These are phyloP conservation scores for Coranthus polyacanthus DNA, from an alignment of 2,797 vertebrate species.

Conservation along the genomic window DNA sequence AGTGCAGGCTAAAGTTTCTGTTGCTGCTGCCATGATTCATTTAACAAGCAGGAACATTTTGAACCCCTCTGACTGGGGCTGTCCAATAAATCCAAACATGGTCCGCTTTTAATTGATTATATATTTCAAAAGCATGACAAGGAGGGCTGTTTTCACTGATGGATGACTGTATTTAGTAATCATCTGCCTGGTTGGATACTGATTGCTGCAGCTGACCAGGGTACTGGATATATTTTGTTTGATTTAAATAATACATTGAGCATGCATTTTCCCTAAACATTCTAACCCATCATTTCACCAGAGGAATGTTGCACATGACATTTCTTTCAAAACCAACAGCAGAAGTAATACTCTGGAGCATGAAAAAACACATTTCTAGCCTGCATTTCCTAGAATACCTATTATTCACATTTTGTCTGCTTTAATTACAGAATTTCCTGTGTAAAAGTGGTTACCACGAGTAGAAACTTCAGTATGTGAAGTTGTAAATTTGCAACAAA, in stretches of 20 bases:
- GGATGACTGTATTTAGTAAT: conserved; percentile 49
- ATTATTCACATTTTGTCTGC: no score
- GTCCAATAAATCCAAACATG: conserved; percentile 68
- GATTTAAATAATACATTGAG: conserved; percentile 25
- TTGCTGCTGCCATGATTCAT: conserved; percentile 58
- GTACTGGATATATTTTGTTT: conserved; percentile 31
- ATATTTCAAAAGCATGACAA: conserved; percentile 59
- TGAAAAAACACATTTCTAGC: not conserved
- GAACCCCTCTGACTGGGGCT: conserved; percentile 50
- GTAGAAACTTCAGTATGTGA: no score
- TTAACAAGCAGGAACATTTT: conserved; percentile 66
- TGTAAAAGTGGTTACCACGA: no score
- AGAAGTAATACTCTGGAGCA: conserved; percentile 3
- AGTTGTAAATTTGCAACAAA: not conserved
- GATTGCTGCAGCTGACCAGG: conserved; percentile 19
- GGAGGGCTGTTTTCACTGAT: conserved; percentile 49
- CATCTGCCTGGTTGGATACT: conserved; percentile 24
- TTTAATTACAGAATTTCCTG: no score
- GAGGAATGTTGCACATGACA: conserved; percentile 14
- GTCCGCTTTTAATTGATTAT: conserved; percentile 63
- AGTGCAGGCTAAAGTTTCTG: conserved; percentile 30
- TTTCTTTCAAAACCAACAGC: conserved; percentile 12
- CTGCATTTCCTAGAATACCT: no score
- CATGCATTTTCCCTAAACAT: conserved; percentile 22
- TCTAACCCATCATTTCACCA: conserved; percentile 13